Conservation (phyloP, 2,113 vertebrate genomes). For the Ursus arctos region DNA sequence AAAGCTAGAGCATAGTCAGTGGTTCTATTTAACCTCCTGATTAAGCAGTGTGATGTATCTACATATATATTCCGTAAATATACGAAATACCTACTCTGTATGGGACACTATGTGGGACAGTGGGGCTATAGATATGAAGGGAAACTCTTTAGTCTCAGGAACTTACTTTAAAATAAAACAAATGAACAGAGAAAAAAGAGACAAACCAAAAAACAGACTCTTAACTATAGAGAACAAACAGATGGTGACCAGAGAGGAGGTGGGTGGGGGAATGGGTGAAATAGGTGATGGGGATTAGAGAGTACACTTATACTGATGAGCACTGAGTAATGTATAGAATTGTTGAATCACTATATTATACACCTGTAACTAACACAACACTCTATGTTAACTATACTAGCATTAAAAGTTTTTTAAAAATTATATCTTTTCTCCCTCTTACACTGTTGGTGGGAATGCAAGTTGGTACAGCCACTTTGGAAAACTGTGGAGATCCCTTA, state of each 20-base stretch:
- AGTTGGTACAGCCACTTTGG: no score
- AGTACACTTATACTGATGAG: neutral
- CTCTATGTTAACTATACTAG: neutral
- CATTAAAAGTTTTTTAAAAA: neutral
- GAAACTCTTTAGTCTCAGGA: neutral
- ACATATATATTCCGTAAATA: neutral
- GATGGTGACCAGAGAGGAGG: neutral
- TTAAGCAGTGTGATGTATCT: neutral
- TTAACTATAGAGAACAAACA: neutral
- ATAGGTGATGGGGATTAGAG: neutral
- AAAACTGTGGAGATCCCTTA: no score
- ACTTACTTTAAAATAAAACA: neutral
- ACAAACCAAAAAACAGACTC: neutral
- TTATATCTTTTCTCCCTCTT: no score
- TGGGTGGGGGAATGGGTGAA: neutral
- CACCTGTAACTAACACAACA: neutral
- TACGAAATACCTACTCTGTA: neutral
- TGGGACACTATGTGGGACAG: neutral
- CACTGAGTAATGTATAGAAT: no score
- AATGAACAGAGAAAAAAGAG: neutral
- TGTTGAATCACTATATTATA: neutral
- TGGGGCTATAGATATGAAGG: neutral
- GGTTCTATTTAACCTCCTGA: neutral
- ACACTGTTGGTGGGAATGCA: no score
- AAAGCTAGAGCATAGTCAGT: neutral